Percentiles rank a stretch among this genome's conserved stretches.
phyloP scores from a whole-genome alignment of 2,888 invertebrate genomes.

The Sinopyrophorus schimmeli region DNA sequence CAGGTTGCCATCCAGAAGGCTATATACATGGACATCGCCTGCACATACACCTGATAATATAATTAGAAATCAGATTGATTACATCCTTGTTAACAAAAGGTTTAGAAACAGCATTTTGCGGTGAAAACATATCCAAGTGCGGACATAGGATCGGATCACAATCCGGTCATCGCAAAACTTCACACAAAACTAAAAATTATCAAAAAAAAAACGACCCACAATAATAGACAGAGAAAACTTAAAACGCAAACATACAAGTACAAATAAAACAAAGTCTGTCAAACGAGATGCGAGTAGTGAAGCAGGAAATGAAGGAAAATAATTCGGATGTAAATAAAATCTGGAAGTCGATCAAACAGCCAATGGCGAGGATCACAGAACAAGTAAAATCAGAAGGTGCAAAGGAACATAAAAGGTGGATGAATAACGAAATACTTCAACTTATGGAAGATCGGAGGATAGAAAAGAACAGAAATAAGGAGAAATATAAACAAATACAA shows the following conservation, averaged over 20 bases:
- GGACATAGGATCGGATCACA: not conserved
- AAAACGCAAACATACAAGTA: conserved; percentile 7
- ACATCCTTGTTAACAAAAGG: too few relatives aligned
- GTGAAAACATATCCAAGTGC: conserved; percentile 1
- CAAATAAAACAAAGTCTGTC: not conserved
- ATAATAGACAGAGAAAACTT: conserved; percentile 1
- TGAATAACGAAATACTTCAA: conserved; percentile 7
- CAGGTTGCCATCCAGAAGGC: conserved; percentile 1
- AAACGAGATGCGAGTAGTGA: not conserved
- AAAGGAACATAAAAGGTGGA: conserved; percentile 1
- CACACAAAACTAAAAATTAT: conserved; percentile 2
- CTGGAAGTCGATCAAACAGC: conserved; percentile 1
- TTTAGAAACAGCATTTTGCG: conserved; percentile 5
- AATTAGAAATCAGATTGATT: too few relatives aligned
- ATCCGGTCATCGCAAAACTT: conserved; percentile 2
- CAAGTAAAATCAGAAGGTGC: conserved; percentile 6
- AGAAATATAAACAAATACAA: conserved; percentile 8
- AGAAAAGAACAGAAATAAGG: conserved; percentile 6
- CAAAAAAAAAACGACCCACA: not conserved
- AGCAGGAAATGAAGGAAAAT: conserved; percentile 1
- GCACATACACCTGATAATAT: too few relatives aligned
- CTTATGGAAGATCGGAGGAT: conserved; percentile 8
- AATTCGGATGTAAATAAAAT: conserved; percentile 1
- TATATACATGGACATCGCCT: conserved; percentile 4
- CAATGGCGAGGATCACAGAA: conserved; percentile 3